These are phyloP conservation scores for Coptodon bakossiorum DNA, from an alignment of 2,113 vertebrate genomes.

Conservation along the genomic window DNA sequence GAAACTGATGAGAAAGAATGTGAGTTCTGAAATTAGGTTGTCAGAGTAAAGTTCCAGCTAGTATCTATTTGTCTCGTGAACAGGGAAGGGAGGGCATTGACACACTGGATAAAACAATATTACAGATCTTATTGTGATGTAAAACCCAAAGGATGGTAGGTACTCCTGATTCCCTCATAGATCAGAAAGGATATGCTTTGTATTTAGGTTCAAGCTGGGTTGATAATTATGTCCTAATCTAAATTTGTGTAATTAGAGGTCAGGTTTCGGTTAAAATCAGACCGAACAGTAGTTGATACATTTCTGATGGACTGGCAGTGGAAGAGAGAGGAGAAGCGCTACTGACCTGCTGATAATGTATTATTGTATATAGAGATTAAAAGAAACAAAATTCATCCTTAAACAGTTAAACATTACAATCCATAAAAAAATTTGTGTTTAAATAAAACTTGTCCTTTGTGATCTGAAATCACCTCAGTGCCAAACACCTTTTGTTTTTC, in stretches of 20 bases:
- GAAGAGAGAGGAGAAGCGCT: background rate
- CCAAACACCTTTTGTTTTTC: background rate
- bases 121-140: background rate
- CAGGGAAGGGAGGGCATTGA: background rate
- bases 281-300: background rate
- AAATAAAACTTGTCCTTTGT: background rate
- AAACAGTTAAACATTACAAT: background rate
- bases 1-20: background rate
- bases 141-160: background rate
- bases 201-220: no score
- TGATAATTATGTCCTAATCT: background rate
- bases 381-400: background rate
- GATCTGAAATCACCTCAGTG: background rate
- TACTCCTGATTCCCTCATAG: background rate
- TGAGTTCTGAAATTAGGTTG: background rate
- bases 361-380: background rate
- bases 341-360: background rate
- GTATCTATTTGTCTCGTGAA: background rate
- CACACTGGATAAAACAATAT: background rate
- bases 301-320: background rate
- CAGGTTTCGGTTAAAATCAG: background rate
- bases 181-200: background rate
- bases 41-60: background rate
- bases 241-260: background rate
- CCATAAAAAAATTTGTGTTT: background rate